Percentiles rank a stretch among this genome's conserved stretches.
Conservation (phyloP, 2,888 invertebrate species). For the Drosophila hamatofila region DNA sequence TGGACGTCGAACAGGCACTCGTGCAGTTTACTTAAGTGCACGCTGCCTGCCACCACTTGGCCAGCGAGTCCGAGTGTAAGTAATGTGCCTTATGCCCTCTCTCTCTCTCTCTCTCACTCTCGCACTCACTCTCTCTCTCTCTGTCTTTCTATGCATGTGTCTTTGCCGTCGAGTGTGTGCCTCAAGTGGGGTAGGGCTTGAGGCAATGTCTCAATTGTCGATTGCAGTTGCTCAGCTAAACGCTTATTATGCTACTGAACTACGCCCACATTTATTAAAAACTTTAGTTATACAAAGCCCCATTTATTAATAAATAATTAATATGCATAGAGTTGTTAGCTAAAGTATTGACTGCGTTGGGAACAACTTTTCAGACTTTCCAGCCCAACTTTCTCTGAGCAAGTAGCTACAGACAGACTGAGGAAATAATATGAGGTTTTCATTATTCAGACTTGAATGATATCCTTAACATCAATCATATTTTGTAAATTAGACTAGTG, state of each 20-base stretch:
- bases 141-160: neutral
- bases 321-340: neutral
- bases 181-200: conserved; percentile 19
- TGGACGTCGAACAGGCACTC: conserved; percentile 29
- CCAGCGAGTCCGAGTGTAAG: conserved; percentile 36
- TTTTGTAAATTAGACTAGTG: too few relatives aligned
- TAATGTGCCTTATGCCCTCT: conserved; percentile 17
- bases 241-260: conserved; percentile 18
- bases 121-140: neutral
- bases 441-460: neutral
- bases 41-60: conserved; percentile 36
- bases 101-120: neutral
- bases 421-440: neutral
- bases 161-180: conserved; percentile 27
- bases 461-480: too few relatives aligned
- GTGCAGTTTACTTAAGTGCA: conserved; percentile 49
- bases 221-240: conserved; percentile 27
- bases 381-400: neutral
- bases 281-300: neutral
- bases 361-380: neutral
- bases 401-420: neutral
- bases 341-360: neutral
- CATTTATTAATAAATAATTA: conserved; percentile 7
- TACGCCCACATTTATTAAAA: neutral
- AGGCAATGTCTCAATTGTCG: conserved; percentile 46